Base-by-base conservation (phyloP, 2,797 vertebrate species). In the Podargus strigoides region DNA sequence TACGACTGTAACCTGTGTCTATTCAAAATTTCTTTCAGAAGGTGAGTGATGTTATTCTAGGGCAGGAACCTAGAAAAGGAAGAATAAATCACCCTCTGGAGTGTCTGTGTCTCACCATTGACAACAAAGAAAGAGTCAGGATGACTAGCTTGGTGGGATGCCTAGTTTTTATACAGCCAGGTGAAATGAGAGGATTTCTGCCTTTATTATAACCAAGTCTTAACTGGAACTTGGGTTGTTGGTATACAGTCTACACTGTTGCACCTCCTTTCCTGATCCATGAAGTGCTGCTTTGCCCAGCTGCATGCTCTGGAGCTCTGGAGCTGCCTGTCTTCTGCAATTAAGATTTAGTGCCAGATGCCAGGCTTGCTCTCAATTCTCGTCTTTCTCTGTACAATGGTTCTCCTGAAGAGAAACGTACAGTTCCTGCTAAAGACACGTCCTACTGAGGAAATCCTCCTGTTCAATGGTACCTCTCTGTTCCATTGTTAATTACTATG, bases 261-360 rank as follows among this genome's bases (percentile, higher is more conserved):
- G 32, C 23, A 49, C 8, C 9, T 73, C 13, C 26, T 72, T 72
- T 85, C 34, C 49, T 83, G 47, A 52, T 47, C 50, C 4, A 0
- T 14, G 9, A 70, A 76, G 28, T 10, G 24, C 20, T 68, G 20
- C 24, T 59, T 75, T 87, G 75, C 55, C 56, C 86, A 34, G 7
- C 37, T 63, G 60, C 34, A 28, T 1, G 3, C 13, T 0, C 0
- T n/a, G 11, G 34, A 79, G 34, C n/a, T 79, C 32, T 34, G 34
- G 23, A 49, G 22, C 32, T 67, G 44, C n/a, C 21, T 32, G 1
- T 49, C 49, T 72, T 55, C 36, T 52, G 27, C 28, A 47, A 24
- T 23, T 55, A 36, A 39, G 12, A 32, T 74, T 67, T 49, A 63
- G 4, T 63, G 13, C 32, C 47, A 85, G 56, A 37, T 37, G 68